Percentiles rank a stretch among this genome's conserved stretches.
These are phyloP conservation scores for Lota lota DNA, from an alignment of 2,113 vertebrate genomes.

Conservation along the genomic window DNA sequence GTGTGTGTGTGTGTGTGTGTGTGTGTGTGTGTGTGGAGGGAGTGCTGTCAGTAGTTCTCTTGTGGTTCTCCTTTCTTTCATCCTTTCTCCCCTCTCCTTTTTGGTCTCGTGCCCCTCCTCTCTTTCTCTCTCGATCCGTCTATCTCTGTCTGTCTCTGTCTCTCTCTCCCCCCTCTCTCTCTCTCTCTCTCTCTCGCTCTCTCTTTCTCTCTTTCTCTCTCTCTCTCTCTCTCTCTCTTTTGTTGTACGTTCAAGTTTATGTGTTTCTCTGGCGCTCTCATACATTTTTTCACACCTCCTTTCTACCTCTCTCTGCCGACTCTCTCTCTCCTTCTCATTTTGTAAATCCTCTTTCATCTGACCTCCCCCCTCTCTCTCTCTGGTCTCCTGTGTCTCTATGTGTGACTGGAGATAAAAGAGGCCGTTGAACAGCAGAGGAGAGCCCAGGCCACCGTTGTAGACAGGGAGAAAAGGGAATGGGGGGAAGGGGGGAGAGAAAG, in stretches of 20 bases:
- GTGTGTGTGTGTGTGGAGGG: neutral
- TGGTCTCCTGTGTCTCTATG: constrained; percentile 27
- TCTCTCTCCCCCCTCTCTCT: neutral
- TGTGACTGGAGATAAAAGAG: constrained; percentile 61
- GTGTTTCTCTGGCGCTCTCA: neutral
- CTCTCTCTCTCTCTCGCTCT: neutral
- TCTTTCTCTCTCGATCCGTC: neutral
- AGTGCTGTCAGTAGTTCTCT: constrained; percentile 33
- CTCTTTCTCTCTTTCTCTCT: neutral
- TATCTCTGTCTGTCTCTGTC: neutral
- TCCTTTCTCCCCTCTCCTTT: neutral
- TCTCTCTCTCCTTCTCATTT: neutral
- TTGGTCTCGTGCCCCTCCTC: neutral
- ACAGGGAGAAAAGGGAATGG: neutral
- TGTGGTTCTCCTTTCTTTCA: neutral
- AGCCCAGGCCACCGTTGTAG: constrained; percentile 53
- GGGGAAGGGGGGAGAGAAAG: neutral
- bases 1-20: no score
- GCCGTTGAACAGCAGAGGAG: constrained; percentile 51
- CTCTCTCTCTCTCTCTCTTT: constrained; percentile 5
- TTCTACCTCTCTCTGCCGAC: neutral
- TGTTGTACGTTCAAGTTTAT: neutral
- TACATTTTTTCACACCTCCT: neutral
- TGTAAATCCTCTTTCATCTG: neutral
- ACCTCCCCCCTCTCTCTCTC: neutral